A percentile compares a stretch with the other conserved stretches of the same genome.
These are phyloP conservation scores for Geotrypetes seraphini DNA, from an alignment of 2,797 vertebrate genomes.

Conservation along the genomic window DNA sequence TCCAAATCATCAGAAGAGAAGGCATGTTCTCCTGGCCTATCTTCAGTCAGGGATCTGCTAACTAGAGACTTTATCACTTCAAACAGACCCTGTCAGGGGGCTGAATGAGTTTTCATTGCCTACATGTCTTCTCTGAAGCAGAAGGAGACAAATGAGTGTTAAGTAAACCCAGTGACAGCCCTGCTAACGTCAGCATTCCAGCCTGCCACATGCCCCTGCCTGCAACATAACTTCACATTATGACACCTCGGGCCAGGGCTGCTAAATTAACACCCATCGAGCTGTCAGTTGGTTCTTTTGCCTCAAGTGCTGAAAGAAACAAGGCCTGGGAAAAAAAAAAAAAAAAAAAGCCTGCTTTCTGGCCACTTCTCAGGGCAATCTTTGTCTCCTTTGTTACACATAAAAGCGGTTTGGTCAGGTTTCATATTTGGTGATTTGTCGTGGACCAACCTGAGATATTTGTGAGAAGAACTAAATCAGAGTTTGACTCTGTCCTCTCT, in stretches of 20 bases:
- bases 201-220: conserved; percentile 11
- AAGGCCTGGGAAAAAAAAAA: no score
- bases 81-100: conserved; percentile 1
- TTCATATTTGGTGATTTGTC: no score
- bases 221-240: background rate
- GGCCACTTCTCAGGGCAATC: no score
- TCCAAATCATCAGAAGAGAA: conserved; percentile 17
- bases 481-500: no score
- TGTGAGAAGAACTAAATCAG: no score
- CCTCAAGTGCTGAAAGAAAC: conserved; percentile 9
- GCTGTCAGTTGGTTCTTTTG: conserved; percentile 8
- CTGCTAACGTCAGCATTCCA: conserved; percentile 48
- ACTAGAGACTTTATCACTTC: background rate
- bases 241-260: conserved; percentile 12
- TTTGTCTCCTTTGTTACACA: no score
- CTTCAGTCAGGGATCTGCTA: conserved; percentile 18
- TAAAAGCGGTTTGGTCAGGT: no score
- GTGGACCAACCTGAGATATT: no score
- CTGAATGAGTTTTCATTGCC: conserved; percentile 40
- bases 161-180: conserved; percentile 39
- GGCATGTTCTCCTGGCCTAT: conserved; percentile 26
- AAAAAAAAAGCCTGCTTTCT: no score
- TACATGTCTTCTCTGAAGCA: conserved; percentile 49
- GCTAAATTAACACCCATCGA: conserved; percentile 21
- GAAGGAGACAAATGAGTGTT: conserved; percentile 51